A percentile compares a stretch with the other conserved stretches of the same genome.
phyloP scores from a whole-genome alignment of 2,113 vertebrate genomes.

The Mormyrus lacerda region DNA sequence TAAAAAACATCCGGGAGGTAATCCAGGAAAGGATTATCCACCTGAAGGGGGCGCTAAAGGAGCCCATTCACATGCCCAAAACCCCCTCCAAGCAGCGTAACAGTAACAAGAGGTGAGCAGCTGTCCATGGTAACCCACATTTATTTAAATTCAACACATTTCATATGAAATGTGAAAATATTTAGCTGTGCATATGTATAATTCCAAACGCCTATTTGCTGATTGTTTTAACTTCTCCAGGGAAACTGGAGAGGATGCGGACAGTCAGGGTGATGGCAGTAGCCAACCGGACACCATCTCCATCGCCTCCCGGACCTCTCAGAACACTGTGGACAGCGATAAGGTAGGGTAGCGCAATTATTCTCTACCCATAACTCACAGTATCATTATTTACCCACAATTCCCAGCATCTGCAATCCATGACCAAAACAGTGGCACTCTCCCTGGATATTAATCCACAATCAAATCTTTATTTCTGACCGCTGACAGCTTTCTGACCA shows the following conservation, averaged over 20 bases:
- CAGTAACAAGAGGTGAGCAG: conserved; percentile 77
- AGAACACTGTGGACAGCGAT: conserved; percentile 96
- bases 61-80: conserved; percentile 91
- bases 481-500: neutral
- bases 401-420: neutral
- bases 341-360: conserved; percentile 70
- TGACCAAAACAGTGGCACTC: neutral
- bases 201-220: neutral
- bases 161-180: neutral
- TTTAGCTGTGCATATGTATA: neutral
- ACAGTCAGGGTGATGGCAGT: conserved; percentile 95
- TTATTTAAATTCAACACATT: neutral
- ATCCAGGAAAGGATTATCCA: conserved; percentile 98
- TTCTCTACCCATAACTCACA: neutral
- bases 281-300: conserved; percentile 98
- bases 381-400: neutral
- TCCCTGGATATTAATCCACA: neutral
- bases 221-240: conserved; percentile 51
- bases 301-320: conserved; percentile 92
- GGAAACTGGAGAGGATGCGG: conserved; percentile 83
- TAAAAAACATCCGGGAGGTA: conserved; percentile 95
- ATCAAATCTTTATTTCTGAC: neutral
- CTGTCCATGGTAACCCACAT: neutral
- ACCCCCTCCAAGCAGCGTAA: conserved; percentile 84
- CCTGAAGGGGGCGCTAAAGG: conserved; percentile 93